phyloP scores from a whole-genome alignment of 1,140 invertebrate species.

The Drosophila lacteicornis region DNA sequence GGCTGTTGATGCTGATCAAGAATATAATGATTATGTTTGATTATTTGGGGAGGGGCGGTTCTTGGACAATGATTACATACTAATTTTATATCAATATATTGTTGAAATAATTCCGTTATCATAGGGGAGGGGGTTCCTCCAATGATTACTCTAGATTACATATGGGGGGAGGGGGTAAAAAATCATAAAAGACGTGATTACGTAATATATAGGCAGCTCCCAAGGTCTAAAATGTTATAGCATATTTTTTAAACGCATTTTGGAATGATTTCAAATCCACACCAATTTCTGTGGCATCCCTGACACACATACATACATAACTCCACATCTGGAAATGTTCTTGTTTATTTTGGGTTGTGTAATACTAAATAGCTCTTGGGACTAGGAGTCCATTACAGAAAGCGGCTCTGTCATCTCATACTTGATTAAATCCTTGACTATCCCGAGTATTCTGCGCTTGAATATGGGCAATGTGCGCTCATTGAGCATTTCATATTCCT shows the following conservation, averaged over 20 bases:
- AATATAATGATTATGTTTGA: too few species aligned
- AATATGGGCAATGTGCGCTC: conserved; percentile 66
- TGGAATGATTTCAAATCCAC: not conserved
- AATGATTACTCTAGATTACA: too few species aligned
- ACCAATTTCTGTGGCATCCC: not conserved
- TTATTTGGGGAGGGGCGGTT: too few species aligned
- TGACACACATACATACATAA: not conserved
- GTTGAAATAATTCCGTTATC: too few species aligned
- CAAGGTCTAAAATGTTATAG: not conserved
- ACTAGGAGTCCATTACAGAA: conserved; percentile 13
- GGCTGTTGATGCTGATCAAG: too few species aligned
- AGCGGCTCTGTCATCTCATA: conserved; percentile 49
- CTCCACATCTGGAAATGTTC: not conserved
- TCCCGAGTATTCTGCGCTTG: conserved; percentile 53
- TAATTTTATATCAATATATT: too few species aligned
- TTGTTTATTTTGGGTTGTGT: conserved; percentile 1
- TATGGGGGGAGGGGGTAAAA: too few species aligned
- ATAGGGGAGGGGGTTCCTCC: too few species aligned
- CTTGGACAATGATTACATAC: too few species aligned
- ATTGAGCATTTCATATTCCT: conserved; percentile 62
- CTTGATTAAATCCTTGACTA: conserved; percentile 56
- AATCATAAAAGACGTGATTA: too few species aligned
- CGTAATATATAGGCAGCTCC: too few species aligned
- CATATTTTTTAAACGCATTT: too few species aligned
- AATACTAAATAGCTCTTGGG: conserved; percentile 20